A percentile compares a stretch with the other conserved stretches of the same genome.
phyloP scores from a whole-genome alignment of 2,888 invertebrate genomes.

The Druceiella hillmani region DNA sequence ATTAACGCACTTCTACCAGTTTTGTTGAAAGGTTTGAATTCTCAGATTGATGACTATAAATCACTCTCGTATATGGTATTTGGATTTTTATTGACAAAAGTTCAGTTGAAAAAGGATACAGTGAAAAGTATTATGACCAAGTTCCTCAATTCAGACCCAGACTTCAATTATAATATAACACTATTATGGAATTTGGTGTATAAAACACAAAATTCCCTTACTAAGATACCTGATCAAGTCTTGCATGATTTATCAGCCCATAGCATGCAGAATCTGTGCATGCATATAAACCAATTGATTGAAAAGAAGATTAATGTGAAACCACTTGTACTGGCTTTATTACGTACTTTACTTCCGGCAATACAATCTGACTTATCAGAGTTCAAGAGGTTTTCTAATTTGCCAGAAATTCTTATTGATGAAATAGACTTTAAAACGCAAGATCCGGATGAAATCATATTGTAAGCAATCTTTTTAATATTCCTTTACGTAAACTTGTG shows the following conservation, averaged over 20 bases:
- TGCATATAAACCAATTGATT: constrained; percentile 49
- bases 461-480: constrained; percentile 38
- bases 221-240: constrained; percentile 46
- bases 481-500: constrained; percentile 13
- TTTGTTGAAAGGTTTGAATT: constrained; percentile 65
- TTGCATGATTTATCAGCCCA: constrained; percentile 43
- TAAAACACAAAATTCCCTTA: constrained; percentile 55
- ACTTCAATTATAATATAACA: constrained; percentile 52
- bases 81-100: constrained; percentile 62
- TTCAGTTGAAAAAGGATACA: constrained; percentile 56
- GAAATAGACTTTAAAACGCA: constrained; percentile 53
- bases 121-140: constrained; percentile 54
- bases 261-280: constrained; percentile 34
- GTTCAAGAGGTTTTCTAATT: constrained; percentile 40
- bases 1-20: constrained; percentile 65
- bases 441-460: constrained; percentile 51
- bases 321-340: constrained; percentile 52
- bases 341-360: constrained; percentile 46
- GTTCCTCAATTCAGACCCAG: constrained; percentile 36
- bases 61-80: constrained; percentile 70
- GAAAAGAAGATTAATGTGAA: constrained; percentile 50
- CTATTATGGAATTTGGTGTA: constrained; percentile 65
- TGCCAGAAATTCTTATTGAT: constrained; percentile 54
- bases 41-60: constrained; percentile 62
- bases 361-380: constrained; percentile 48